phyloP scores from a whole-genome alignment of 2,113 vertebrate species.

The Rousettus leschenaultii region DNA sequence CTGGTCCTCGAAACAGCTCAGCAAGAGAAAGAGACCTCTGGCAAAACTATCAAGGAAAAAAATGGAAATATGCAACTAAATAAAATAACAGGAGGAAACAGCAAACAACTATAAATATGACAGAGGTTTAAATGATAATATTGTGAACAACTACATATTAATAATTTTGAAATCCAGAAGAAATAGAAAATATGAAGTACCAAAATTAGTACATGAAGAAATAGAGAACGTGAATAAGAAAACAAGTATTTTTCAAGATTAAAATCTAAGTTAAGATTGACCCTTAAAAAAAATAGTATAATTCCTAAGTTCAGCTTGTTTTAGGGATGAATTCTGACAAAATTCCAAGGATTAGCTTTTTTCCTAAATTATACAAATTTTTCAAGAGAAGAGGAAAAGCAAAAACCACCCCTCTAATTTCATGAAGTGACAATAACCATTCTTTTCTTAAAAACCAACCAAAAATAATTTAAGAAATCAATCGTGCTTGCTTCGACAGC shows the following conservation, averaged over 20 bases:
- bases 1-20: background rate
- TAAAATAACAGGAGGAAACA: background rate
- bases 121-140: background rate
- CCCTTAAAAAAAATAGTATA: background rate
- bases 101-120: background rate
- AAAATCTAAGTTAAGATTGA: background rate
- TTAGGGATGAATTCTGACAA: background rate
- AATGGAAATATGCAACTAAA: background rate
- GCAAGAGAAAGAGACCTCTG: background rate
- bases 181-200: background rate
- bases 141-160: background rate
- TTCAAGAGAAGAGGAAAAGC: background rate
- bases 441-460: constrained; percentile 35
- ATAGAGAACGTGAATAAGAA: background rate
- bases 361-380: background rate
- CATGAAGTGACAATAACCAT: background rate
- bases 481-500: background rate
- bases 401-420: background rate
- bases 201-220: background rate
- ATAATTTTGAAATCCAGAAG: background rate
- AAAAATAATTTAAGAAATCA: background rate
- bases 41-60: background rate
- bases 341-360: background rate
- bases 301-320: background rate
- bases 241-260: background rate